Evolutionary conservation across 1,140 invertebrate genomes (phyloP).

Genomic region (Elymnias hypermnestra): DNA sequence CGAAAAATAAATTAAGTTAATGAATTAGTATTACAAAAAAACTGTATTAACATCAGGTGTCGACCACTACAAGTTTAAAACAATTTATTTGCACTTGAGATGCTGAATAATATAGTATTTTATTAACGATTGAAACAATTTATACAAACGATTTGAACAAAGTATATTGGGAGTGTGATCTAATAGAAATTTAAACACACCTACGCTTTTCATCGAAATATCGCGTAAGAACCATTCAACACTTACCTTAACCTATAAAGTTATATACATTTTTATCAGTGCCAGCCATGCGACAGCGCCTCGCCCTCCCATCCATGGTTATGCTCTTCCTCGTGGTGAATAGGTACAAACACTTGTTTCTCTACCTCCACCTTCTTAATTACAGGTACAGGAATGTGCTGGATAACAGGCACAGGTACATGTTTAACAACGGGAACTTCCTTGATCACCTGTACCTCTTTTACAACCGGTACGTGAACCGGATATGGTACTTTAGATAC

Average conservation of each 20-base stretch:
- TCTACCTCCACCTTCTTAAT: slow-evolving; percentile 65
- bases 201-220: too few species aligned
- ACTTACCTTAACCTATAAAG: slow-evolving; percentile 47
- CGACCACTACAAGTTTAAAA: not conserved
- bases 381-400: slow-evolving; percentile 56
- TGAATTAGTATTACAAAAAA: not conserved
- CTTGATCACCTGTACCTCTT: slow-evolving; percentile 58
- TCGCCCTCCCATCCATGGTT: slow-evolving; percentile 65
- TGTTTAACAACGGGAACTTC: slow-evolving; percentile 60
- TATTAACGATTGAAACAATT: too few species aligned
- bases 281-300: slow-evolving; percentile 67
- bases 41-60: not conserved
- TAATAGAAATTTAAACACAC: not conserved
- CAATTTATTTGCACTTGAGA: not conserved
- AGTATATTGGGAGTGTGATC: not conserved
- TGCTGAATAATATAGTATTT: too few species aligned
- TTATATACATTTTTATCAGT: slow-evolving; percentile 39
- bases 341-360: slow-evolving; percentile 60
- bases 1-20: not conserved
- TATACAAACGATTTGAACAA: too few species aligned
- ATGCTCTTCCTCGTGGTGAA: slow-evolving; percentile 48
- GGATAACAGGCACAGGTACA: slow-evolving; percentile 50
- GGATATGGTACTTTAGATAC: slow-evolving; percentile 76
- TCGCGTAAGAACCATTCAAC: not conserved
- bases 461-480: slow-evolving; percentile 72